Conservation (phyloP, 2,888 invertebrate species). For the Euplagia quadripunctaria region DNA sequence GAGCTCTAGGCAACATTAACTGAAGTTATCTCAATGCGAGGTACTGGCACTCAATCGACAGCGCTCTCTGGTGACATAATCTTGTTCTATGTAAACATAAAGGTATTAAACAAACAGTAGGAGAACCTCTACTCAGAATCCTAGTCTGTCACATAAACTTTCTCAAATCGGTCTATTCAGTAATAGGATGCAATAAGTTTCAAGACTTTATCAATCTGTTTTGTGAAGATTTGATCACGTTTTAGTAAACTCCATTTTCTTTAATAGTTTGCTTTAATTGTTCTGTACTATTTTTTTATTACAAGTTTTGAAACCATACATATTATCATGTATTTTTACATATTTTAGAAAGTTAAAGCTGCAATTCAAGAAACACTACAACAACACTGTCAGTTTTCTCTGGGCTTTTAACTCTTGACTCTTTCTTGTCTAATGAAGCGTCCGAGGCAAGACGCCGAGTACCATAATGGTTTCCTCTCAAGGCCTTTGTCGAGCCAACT, state of each 20-base stretch:
- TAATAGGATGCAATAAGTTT: slow-evolving; percentile 11
- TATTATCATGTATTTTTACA: not conserved
- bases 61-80: slow-evolving; percentile 12
- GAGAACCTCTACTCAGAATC: slow-evolving; percentile 13
- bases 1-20: slow-evolving; percentile 1
- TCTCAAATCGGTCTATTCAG: slow-evolving; percentile 14
- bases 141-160: slow-evolving; percentile 9
- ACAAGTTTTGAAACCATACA: too few species aligned
- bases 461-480: slow-evolving; percentile 84
- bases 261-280: not conserved
- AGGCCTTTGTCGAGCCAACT: slow-evolving; percentile 82
- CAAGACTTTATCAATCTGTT: not conserved
- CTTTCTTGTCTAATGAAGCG: slow-evolving; percentile 80
- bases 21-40: slow-evolving; percentile 31
- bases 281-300: not conserved
- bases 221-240: not conserved
- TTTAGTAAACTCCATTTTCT: not conserved
- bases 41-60: slow-evolving; percentile 11
- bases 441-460: slow-evolving; percentile 76
- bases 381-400: slow-evolving; percentile 18
- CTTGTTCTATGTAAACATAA: slow-evolving; percentile 13
- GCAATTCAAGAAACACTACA: not conserved
- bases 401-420: slow-evolving; percentile 46
- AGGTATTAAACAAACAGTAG: slow-evolving; percentile 13
- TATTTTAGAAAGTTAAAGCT: not conserved